phyloP scores from a whole-genome alignment of 1,140 invertebrate genomes.

The Apis mellifera region Amel_HAv3.1 CM009939.2:10728501-10729000 shows the following conservation, averaged over 20 bases:
- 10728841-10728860: background rate
- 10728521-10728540: background rate
- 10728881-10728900: background rate
- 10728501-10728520: conserved; percentile 61
- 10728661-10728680: no score
- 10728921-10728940: background rate
- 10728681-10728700: background rate
- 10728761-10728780: background rate
- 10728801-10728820: background rate
- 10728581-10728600: no score
- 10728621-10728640: no score
- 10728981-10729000: background rate
- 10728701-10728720: background rate
- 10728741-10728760: background rate
- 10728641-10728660: no score
- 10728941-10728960: background rate
- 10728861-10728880: background rate
- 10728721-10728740: conserved; percentile 10
- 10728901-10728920: background rate
- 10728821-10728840: no score
- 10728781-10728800: background rate
- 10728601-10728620: no score
- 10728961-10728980: no score
- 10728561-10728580: no score
- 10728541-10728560: no score